Evolutionary conservation across 2,797 vertebrate species (phyloP), one percentile per base, ranked within the genome.

Genomic region (Brachymystax lenok): DNA sequence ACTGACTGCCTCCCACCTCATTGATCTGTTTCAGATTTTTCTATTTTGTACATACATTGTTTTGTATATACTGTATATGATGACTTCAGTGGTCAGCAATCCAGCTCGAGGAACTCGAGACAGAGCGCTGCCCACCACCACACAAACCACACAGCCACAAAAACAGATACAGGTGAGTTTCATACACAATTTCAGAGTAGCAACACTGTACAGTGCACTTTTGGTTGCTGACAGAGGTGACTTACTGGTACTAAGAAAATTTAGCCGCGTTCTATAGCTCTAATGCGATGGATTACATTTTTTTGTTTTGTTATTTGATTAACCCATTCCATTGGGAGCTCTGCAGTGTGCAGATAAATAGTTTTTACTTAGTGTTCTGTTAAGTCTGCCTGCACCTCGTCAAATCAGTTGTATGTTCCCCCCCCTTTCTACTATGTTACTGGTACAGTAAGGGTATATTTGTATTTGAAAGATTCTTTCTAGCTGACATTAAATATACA

Each of bases 41-140:
- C 95, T 98, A 96, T 97, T 98, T 98, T 99, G 97, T 98, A 98
- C 96, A 97, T 97, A 98, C 96, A 82, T 95, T 97, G 94, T 97
- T 98, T 98, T 98, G 97, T 99, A 98, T 97, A 98, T 98, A 97
- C 97, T 97, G 96, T 98, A 96, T 96, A 98, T 97, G 96, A 99
- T 99, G 97, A 98, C 97, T 95, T 98, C 97, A 7, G 93, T 98
- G 95, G 96, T 95, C 94, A 96, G 92, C 94, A 97, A 96, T 92
- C 96, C 95, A 91, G 89, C 94, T 92, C 95, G 95, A 90, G 95
- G 96, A 87, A 92, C 95, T 94, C 94, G 96, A 93, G 97, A 99
- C 84, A 96, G 95, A 95, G 88, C 73, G 73, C 95, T 96, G 85
- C 90, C 91, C 73, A 28, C 93, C 95, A 81, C 90, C 74, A 90